Evolutionary conservation across 2,888 invertebrate species (phyloP).

Genomic region (Eupelmus urozonus): DNA sequence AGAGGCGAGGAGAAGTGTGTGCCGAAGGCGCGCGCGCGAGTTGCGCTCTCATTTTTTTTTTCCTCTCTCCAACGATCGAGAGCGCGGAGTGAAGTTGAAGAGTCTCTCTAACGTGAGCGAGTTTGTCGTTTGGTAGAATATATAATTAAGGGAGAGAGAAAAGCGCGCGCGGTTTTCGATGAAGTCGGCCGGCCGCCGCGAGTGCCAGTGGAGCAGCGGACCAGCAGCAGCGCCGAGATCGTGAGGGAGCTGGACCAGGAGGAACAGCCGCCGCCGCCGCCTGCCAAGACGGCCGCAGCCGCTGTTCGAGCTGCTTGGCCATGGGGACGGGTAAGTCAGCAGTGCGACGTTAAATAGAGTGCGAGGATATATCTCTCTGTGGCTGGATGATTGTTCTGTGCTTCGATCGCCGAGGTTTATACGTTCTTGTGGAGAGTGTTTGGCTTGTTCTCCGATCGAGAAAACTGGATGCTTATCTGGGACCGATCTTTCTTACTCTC

Average conservation of each 20-base stretch:
- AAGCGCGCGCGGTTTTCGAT: no score
- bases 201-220: constrained; percentile 49
- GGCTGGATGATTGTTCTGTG: background rate
- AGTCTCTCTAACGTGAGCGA: no score
- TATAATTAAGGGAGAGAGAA: constrained; percentile 45
- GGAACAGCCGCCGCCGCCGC: no score
- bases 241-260: no score
- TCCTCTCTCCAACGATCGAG: background rate
- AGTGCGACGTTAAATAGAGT: background rate
- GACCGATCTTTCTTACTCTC: constrained; percentile 4
- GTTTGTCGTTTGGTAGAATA: no score
- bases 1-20: no score
- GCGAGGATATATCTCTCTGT: no score
- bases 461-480: constrained; percentile 12
- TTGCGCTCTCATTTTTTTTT: background rate
- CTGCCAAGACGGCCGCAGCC: constrained; percentile 68
- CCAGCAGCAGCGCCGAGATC: constrained; percentile 66
- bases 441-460: constrained; percentile 16
- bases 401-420: no score
- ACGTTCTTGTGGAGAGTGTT: no score
- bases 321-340: constrained; percentile 75
- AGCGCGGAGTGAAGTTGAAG: no score
- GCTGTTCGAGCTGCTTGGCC: constrained; percentile 69
- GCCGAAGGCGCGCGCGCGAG: constrained; percentile 46
- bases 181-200: constrained; percentile 64